Base-by-base conservation (phyloP, 2,797 vertebrate genomes). In the Arrhamphus sclerolepis region DNA sequence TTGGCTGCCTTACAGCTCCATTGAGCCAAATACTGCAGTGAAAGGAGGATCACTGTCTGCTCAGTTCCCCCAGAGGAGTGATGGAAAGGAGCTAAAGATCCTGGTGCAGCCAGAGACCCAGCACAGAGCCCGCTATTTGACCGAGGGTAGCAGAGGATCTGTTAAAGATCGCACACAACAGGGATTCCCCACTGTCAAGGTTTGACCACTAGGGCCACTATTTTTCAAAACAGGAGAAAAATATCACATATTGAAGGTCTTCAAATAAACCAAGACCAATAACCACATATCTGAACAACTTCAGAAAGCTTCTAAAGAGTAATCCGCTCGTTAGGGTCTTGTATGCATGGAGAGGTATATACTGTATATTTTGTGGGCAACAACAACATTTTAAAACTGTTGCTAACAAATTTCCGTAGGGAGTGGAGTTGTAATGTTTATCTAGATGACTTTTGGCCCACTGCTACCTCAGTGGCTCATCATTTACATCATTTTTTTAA, bases 151-250 rank as follows among this genome's bases (percentile, higher is more conserved):
- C 89, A 92, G 98, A 29, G 97, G 98, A 70, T 98, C 97, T 0
- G 98, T 99, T 70, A 99, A 99, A 84, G 98, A 99, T 76, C 93
- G 96, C 46, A 98, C 97, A 0, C 98, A 99, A 62, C 98, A 99
- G 86, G 96, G 97, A 69, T 99, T 99, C 82, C 98, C 98, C 17
- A 98, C 96, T 0, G 91, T 99, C 5, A 99, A 99, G 97, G 98
- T 98, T 71, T 59, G 91, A 72, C 69, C 38, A 62, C 66, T 40
- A 52, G 21, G 9, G n/a, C 49, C 50, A 42, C 34, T 60, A 18
- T 6, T 57, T 65, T 40, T 62, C 65, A 40, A 56, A 28, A 52
- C 18, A 29, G 2, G 10, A 22, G 43, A 46, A 34, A 53, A 51
- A 55, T 51, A 34, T 46, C 50, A 46, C 6, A 7, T 11, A 21